phyloP scores from a whole-genome alignment of 1,140 invertebrate species.

The Colletes latitarsis region DNA sequence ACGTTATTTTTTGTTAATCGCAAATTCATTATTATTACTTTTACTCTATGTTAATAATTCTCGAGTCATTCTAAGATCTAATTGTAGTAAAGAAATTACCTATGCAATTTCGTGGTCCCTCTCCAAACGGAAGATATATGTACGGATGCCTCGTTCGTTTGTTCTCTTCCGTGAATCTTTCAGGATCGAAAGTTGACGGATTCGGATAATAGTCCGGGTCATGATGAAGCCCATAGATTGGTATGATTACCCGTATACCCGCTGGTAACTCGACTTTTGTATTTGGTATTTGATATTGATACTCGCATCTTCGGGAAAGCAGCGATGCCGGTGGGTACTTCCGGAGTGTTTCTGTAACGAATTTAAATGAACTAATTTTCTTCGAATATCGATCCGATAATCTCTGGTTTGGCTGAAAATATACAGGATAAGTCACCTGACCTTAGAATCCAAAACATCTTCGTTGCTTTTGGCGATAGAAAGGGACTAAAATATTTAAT shows the following conservation, averaged over 20 bases:
- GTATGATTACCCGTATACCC: slow-evolving; percentile 82
- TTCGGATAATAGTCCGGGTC: slow-evolving; percentile 85
- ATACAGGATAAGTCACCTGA: background rate
- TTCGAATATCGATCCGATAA: background rate
- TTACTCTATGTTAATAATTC: too few species aligned
- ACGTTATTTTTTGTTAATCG: too few species aligned
- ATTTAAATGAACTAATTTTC: background rate
- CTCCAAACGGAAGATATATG: slow-evolving; percentile 89
- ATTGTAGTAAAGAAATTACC: slow-evolving; percentile 78
- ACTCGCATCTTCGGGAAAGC: slow-evolving; percentile 79
- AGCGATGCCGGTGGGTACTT: slow-evolving; percentile 82
- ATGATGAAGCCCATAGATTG: slow-evolving; percentile 85
- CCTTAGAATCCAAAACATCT: background rate
- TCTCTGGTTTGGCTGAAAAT: too few species aligned
- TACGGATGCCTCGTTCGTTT: slow-evolving; percentile 78
- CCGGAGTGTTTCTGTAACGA: slow-evolving; percentile 79
- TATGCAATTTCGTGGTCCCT: slow-evolving; percentile 89
- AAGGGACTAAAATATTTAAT: background rate
- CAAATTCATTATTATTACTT: too few species aligned
- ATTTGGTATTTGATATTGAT: slow-evolving; percentile 72
- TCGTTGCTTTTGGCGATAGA: too few species aligned
- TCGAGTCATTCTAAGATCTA: too few species aligned
- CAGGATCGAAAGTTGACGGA: slow-evolving; percentile 85
- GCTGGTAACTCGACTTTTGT: slow-evolving; percentile 72
- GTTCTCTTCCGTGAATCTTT: slow-evolving; percentile 83